Percentiles rank a stretch among this genome's conserved stretches.
phyloP scores from a whole-genome alignment of 2,797 vertebrate genomes.

The Florisuga fusca region DNA sequence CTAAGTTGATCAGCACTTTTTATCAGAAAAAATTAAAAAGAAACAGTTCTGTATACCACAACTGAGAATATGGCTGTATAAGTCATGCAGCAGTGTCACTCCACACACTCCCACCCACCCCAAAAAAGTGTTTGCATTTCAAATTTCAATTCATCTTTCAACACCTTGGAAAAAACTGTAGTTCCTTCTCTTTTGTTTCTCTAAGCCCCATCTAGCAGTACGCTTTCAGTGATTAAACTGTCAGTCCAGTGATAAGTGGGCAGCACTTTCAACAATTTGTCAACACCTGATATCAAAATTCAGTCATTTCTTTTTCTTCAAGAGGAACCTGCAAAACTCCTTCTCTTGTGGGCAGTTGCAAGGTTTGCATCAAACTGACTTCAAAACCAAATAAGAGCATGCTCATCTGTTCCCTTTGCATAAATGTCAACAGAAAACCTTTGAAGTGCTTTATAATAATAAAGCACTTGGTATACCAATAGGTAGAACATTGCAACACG shows the following conservation, averaged over 20 bases:
- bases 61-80: neutral
- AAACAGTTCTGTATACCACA: neutral
- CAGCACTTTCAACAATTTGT: constrained; percentile 78
- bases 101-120: too few relatives aligned
- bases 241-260: constrained; percentile 79
- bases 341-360: constrained; percentile 61
- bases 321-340: constrained; percentile 64
- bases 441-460: constrained; percentile 53
- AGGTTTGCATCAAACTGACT: constrained; percentile 66
- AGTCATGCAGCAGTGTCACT: neutral
- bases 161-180: neutral
- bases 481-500: constrained; percentile 48
- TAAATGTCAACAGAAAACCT: constrained; percentile 63
- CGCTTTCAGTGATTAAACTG: constrained; percentile 80
- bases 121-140: neutral
- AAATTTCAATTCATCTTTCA: neutral
- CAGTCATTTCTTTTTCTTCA: constrained; percentile 74
- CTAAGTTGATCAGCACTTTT: neutral
- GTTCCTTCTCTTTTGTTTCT: constrained; percentile 12
- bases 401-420: constrained; percentile 53
- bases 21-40: neutral
- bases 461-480: too few relatives aligned
- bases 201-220: constrained; percentile 58
- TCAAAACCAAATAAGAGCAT: constrained; percentile 45
- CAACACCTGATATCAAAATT: constrained; percentile 78